A percentile compares a stretch with the other conserved stretches of the same genome.
These are phyloP conservation scores for Eugnorisma glareosa DNA, from an alignment of 2,888 invertebrate genomes.

Conservation along the genomic window DNA sequence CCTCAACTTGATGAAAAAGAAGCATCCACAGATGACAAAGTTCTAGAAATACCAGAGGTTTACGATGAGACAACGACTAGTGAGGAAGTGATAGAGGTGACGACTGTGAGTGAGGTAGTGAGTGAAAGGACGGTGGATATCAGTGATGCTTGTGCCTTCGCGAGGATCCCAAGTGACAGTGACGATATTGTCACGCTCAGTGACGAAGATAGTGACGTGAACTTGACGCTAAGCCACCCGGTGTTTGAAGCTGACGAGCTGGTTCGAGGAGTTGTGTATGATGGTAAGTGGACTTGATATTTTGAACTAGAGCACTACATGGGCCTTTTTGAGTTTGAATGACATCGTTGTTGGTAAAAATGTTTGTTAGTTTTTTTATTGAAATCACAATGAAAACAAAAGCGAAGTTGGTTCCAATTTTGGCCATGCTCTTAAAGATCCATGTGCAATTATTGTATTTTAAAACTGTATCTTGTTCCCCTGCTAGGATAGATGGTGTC, in stretches of 20 bases:
- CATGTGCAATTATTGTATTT: neutral
- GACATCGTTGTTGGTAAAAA: neutral
- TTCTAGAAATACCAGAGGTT: conserved; percentile 56
- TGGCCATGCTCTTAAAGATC: neutral
- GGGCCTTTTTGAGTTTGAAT: neutral
- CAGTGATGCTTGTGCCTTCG: conserved; percentile 85
- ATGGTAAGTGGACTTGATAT: conserved; percentile 85
- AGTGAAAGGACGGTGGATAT: conserved; percentile 71
- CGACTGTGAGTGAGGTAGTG: conserved; percentile 74
- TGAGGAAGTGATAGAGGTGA: conserved; percentile 78
- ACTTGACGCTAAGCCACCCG: conserved; percentile 88
- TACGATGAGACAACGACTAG: conserved; percentile 72
- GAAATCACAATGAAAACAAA: neutral
- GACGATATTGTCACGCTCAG: conserved; percentile 83
- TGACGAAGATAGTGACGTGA: conserved; percentile 85
- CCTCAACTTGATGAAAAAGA: conserved; percentile 74
- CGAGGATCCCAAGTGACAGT: conserved; percentile 85
- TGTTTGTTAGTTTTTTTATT: neutral
- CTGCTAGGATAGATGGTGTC: neutral
- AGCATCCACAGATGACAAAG: conserved; percentile 63
- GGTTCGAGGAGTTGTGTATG: conserved; percentile 89
- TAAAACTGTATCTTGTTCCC: neutral
- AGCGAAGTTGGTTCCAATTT: neutral
- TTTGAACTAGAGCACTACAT: neutral
- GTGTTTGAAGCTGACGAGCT: conserved; percentile 88